These are phyloP conservation scores for Epizoanthus fatuus DNA, from an alignment of 92 coral and sea anemone genomes.

Conservation along the genomic window DNA sequence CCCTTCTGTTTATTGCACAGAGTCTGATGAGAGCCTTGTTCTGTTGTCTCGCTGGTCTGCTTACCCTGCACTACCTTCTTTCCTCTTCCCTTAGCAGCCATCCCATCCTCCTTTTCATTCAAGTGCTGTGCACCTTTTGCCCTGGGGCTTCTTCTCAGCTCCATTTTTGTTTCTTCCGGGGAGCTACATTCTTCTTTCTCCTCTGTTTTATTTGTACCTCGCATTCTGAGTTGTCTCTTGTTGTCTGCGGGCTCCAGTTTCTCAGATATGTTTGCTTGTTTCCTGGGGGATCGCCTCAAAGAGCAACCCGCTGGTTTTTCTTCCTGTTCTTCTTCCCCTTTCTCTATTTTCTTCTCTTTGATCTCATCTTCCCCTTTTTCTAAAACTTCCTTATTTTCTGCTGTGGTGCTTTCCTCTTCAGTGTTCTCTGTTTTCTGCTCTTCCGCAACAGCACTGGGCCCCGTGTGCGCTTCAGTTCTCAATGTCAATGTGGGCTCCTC, in stretches of 20 bases:
- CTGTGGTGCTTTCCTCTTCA: background rate
- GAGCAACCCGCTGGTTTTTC: constrained; percentile 10
- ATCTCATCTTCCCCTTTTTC: constrained; percentile 18
- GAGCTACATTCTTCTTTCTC: constrained; percentile 9
- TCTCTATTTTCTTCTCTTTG: constrained; percentile 8
- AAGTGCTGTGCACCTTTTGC: background rate
- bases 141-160: constrained; percentile 61
- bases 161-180: constrained; percentile 48
- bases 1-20: background rate
- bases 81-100: constrained; percentile 3
- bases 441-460: constrained; percentile 35
- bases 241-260: constrained; percentile 10
- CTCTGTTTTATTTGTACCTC: background rate
- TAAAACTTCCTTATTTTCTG: constrained; percentile 36
- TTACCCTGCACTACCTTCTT: constrained; percentile 10
- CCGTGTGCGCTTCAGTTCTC: constrained; percentile 27
- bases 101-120: background rate
- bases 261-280: constrained; percentile 30
- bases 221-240: constrained; percentile 11
- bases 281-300: constrained; percentile 59
- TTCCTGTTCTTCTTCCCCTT: constrained; percentile 23
- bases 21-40: background rate
- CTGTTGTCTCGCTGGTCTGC: constrained; percentile 14
- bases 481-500: constrained; percentile 28
- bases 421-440: constrained; percentile 31